Conservation (phyloP, 53 echinoderm and acorn worm species). For the Henricia sp. region DNA sequence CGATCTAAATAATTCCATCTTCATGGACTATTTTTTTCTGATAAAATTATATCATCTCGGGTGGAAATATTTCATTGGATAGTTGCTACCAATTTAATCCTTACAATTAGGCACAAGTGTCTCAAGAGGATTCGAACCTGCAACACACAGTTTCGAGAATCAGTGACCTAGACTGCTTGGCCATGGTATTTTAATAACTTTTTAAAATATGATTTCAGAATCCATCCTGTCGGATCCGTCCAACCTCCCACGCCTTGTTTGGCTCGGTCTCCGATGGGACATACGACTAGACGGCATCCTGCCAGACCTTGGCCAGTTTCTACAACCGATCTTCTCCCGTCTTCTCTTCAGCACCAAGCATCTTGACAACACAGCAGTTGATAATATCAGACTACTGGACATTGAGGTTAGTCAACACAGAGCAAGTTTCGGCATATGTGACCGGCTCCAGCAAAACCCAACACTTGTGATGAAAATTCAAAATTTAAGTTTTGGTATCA, state of each 20-base stretch:
- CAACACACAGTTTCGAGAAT: not conserved
- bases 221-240: constrained; percentile 76
- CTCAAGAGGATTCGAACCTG: too few relatives aligned
- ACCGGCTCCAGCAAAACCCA: too few relatives aligned
- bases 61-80: too few relatives aligned
- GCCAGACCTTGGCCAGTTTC: constrained; percentile 84
- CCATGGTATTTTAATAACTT: not conserved
- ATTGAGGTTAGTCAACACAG: constrained; percentile 92
- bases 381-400: constrained; percentile 88
- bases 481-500: too few relatives aligned
- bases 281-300: constrained; percentile 71
- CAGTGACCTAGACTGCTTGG: too few relatives aligned
- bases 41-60: too few relatives aligned
- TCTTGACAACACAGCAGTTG: constrained; percentile 85
- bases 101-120: too few relatives aligned
- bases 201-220: constrained; percentile 39
- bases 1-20: too few relatives aligned
- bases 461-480: too few relatives aligned
- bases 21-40: too few relatives aligned
- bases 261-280: constrained; percentile 94
- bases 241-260: constrained; percentile 81
- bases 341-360: constrained; percentile 79
- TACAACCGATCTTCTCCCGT: constrained; percentile 79
- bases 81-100: too few relatives aligned
- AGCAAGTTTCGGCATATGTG: too few relatives aligned